Evolutionary conservation across 2,797 vertebrate genomes (phyloP).

Genomic region (Austrolebias charrua): DNA sequence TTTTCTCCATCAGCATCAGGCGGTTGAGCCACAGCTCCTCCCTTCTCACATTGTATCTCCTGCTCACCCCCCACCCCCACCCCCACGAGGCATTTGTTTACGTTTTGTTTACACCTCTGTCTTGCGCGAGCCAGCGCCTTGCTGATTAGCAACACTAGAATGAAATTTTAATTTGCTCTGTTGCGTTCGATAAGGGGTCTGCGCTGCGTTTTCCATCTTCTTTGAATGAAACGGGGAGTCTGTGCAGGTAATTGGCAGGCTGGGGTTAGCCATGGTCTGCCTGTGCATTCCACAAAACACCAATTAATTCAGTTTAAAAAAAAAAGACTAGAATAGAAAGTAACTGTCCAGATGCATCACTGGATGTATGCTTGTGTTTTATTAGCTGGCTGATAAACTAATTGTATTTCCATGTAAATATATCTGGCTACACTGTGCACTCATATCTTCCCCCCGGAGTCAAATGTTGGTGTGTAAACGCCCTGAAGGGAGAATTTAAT

Average conservation of each 20-base stretch:
- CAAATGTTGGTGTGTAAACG: slow-evolving; percentile 78
- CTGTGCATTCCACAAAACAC: slow-evolving; percentile 66
- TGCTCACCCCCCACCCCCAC: slow-evolving; percentile 8
- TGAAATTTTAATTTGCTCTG: slow-evolving; percentile 83
- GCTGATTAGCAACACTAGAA: slow-evolving; percentile 78
- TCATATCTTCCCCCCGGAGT: slow-evolving; percentile 52
- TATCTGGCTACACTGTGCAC: slow-evolving; percentile 39
- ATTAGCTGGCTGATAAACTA: slow-evolving; percentile 64
- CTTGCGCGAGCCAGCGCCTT: slow-evolving; percentile 58
- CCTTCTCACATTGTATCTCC: slow-evolving; percentile 11
- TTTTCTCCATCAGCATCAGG: slow-evolving; percentile 57
- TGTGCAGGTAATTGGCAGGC: slow-evolving; percentile 78
- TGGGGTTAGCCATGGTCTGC: slow-evolving; percentile 72
- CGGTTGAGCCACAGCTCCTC: slow-evolving; percentile 31
- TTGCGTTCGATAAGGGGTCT: slow-evolving; percentile 74
- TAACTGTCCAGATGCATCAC: slow-evolving; percentile 48
- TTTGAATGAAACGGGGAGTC: slow-evolving; percentile 70
- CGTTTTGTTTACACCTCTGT: slow-evolving; percentile 77
- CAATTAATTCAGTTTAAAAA: slow-evolving; percentile 72
- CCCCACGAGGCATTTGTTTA: slow-evolving; percentile 56
- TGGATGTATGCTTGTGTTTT: slow-evolving; percentile 43
- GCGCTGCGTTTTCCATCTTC: slow-evolving; percentile 73
- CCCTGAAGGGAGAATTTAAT: slow-evolving; percentile 70
- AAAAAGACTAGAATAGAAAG: slow-evolving; percentile 25
- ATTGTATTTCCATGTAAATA: slow-evolving; percentile 44